Evolutionary conservation across 2,888 invertebrate species (phyloP).

Genomic region (Cheilosia impressa): DNA sequence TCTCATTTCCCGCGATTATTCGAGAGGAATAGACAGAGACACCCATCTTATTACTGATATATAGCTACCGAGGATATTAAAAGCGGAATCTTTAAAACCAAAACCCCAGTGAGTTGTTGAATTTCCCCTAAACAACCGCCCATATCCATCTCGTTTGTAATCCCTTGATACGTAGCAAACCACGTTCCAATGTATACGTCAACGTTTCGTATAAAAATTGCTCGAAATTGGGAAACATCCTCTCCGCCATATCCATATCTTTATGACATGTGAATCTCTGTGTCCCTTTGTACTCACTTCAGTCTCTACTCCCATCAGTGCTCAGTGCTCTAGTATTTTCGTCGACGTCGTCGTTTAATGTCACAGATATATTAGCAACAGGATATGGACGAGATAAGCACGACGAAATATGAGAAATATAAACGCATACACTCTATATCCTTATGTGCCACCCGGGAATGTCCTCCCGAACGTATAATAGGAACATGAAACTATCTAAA

Average conservation of each 20-base stretch:
- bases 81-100: not conserved
- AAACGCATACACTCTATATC: constrained; percentile 33
- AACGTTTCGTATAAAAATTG: not conserved
- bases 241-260: constrained; percentile 7
- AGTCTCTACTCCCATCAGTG: not conserved
- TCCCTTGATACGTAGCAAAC: not conserved
- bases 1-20: not conserved
- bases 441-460: constrained; percentile 15
- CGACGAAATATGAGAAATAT: constrained; percentile 33
- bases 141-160: constrained; percentile 2
- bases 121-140: not conserved
- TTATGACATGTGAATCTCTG: constrained; percentile 1
- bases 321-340: not conserved
- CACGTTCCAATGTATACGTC: not conserved
- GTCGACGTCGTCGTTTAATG: not conserved
- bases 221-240: constrained; percentile 20
- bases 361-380: constrained; percentile 16
- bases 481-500: constrained; percentile 28
- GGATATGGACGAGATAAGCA: constrained; percentile 34
- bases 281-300: not conserved
- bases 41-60: not conserved
- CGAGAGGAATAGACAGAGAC: not conserved
- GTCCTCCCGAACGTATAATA: constrained; percentile 20
- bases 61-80: not conserved
- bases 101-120: not conserved